A percentile compares a stretch with the other conserved stretches of the same genome.
phyloP scores from a whole-genome alignment of 1,140 invertebrate genomes.

The Aleiodes sp. region DNA sequence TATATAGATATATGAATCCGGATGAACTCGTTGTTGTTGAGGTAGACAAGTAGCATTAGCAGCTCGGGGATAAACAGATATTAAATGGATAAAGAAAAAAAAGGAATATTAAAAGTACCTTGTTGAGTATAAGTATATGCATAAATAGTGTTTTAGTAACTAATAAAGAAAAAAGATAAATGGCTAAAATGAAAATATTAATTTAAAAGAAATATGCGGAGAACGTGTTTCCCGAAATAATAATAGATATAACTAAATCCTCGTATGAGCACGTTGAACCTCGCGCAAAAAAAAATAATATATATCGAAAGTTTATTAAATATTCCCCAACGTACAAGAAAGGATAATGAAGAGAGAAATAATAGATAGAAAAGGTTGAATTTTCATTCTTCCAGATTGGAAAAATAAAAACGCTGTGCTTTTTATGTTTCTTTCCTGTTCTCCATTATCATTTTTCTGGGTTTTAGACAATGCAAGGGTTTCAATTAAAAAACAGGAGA shows the following conservation, averaged over 20 bases:
- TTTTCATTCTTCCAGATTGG: neutral
- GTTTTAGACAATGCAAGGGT: neutral
- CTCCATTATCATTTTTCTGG: neutral
- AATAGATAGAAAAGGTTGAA: neutral
- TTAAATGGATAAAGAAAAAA: conserved; percentile 33
- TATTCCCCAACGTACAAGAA: too few species aligned
- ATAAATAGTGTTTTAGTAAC: conserved; percentile 29
- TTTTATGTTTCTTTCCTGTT: neutral
- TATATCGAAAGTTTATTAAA: neutral
- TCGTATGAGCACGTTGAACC: conserved; percentile 34
- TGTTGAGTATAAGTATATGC: conserved; percentile 61
- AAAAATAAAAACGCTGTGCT: neutral
- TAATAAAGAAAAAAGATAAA: conserved; percentile 29
- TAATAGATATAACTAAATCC: neutral
- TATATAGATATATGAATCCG: conserved; percentile 28
- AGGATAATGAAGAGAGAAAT: neutral
- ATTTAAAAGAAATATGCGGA: conserved; percentile 15
- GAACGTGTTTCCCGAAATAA: neutral
- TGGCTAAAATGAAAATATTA: conserved; percentile 13
- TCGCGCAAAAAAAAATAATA: conserved; percentile 15
- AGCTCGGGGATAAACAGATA: conserved; percentile 51
- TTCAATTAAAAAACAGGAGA: neutral
- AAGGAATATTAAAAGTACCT: conserved; percentile 58
- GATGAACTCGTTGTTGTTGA: conserved; percentile 55
- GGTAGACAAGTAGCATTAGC: conserved; percentile 55